Conservation (phyloP, 1,140 invertebrate genomes). For the Phenacoccus solenopsis region DNA sequence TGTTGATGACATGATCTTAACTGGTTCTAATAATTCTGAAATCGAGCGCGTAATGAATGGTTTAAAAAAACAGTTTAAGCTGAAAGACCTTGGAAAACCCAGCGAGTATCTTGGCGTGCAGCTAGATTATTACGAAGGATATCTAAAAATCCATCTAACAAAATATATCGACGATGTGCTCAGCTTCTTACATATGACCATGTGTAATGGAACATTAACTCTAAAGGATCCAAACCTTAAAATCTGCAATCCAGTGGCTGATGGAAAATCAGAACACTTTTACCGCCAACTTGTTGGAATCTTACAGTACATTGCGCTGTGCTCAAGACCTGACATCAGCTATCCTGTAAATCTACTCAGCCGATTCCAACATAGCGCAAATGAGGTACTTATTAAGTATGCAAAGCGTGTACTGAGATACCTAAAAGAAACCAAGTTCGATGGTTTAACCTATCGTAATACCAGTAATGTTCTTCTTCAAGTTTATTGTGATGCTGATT, state of each 20-base stretch:
- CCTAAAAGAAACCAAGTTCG: too few species aligned
- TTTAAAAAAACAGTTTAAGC: not conserved
- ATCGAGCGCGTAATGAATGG: not conserved
- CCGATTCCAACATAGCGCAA: not conserved
- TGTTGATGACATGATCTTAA: not conserved
- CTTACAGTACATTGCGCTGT: not conserved
- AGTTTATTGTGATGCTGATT: too few species aligned
- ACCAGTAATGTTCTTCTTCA: too few species aligned
- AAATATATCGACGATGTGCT: not conserved
- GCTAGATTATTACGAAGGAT: not conserved
- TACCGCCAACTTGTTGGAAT: not conserved
- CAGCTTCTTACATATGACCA: not conserved
- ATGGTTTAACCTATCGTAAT: too few species aligned
- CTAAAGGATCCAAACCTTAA: not conserved
- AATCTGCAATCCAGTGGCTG: not conserved
- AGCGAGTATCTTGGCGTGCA: not conserved
- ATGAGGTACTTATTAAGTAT: too few species aligned
- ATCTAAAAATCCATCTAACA: not conserved
- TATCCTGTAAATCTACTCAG: not conserved
- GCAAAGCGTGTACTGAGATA: too few species aligned
- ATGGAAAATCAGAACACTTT: not conserved
- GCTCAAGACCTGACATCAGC: not conserved
- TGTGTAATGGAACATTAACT: not conserved
- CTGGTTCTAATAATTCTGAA: not conserved
- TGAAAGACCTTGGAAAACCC: not conserved